These are phyloP conservation scores for Anarhynchus alexandrinus DNA, from an alignment of 2,113 vertebrate genomes.

Conservation along the genomic window DNA sequence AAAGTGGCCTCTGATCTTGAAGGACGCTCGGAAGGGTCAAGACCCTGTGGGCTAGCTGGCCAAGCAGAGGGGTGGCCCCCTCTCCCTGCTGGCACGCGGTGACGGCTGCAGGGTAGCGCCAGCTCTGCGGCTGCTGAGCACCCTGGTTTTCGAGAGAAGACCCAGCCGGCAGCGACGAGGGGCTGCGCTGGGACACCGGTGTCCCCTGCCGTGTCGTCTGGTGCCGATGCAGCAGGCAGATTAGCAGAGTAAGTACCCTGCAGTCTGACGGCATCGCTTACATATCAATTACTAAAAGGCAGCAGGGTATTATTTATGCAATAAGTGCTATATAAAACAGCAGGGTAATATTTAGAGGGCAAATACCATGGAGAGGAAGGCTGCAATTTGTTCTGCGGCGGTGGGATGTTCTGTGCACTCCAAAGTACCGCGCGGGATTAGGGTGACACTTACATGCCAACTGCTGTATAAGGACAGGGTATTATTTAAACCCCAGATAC, in stretches of 20 bases:
- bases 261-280: not conserved
- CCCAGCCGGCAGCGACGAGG: not conserved
- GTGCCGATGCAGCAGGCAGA: not conserved
- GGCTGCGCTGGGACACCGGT: not conserved
- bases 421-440: not conserved
- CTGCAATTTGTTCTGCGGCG: slow-evolving; percentile 46
- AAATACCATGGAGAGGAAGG: not conserved
- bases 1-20: not conserved
- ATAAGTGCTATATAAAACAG: not conserved
- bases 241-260: not conserved
- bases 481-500: slow-evolving; percentile 55
- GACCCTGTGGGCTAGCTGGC: not conserved
- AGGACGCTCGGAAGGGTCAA: not conserved
- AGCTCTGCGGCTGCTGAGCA: not conserved
- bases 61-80: not conserved
- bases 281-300: not conserved
- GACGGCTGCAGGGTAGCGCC: not conserved
- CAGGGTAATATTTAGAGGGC: slow-evolving; percentile 44
- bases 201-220: not conserved
- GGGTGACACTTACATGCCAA: slow-evolving; percentile 37
- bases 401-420: not conserved
- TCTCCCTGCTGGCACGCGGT: not conserved
- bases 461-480: not conserved
- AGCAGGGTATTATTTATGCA: slow-evolving; percentile 42
- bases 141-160: not conserved